Evolutionary conservation across 2,113 vertebrate species (phyloP).

Genomic region (Prinia subflava): DNA sequence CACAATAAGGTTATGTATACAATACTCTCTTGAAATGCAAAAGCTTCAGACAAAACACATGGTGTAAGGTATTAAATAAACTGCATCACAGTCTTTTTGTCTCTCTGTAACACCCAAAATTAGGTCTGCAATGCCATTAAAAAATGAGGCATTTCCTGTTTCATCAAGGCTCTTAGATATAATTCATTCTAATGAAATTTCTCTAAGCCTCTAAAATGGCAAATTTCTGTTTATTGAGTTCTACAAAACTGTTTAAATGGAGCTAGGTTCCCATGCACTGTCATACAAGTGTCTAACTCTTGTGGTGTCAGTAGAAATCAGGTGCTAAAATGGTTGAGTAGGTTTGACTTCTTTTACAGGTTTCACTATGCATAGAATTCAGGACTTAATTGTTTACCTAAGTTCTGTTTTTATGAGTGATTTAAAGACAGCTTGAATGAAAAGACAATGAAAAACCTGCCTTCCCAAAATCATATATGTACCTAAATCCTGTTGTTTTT

Average conservation of each 20-base stretch:
- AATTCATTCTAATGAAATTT: constrained; percentile 43
- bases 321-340: neutral
- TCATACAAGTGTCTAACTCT: neutral
- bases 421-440: neutral
- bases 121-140: neutral
- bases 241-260: constrained; percentile 10
- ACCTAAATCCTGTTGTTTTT: neutral
- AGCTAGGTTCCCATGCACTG: neutral
- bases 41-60: neutral
- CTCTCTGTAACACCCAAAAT: neutral
- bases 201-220: constrained; percentile 18
- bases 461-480: neutral
- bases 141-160: neutral
- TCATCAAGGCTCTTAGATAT: neutral
- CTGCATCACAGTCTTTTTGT: neutral
- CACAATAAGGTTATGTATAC: neutral
- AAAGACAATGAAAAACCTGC: neutral
- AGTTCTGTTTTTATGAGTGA: neutral
- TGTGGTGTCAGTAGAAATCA: neutral
- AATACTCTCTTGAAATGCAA: neutral
- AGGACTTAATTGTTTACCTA: neutral
- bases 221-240: constrained; percentile 31
- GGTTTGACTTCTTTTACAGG: neutral
- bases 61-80: neutral
- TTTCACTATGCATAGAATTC: neutral